Evolutionary conservation across 2,113 vertebrate species (phyloP).

Genomic region (Ceyx margarethae): DNA sequence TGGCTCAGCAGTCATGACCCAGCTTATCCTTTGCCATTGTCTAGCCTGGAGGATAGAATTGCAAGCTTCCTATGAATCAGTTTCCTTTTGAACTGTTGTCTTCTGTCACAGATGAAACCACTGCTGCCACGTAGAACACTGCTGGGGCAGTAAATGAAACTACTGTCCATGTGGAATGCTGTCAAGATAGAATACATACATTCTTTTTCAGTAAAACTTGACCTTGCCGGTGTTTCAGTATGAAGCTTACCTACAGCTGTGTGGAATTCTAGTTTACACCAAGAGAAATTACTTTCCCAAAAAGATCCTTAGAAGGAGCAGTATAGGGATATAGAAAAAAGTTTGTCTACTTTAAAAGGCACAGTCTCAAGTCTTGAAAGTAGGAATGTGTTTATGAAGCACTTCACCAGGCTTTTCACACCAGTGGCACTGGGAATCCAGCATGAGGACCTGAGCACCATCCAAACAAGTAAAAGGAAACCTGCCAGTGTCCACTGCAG

Average conservation of each 20-base stretch:
- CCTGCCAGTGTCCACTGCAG: background rate
- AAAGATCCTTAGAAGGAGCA: background rate
- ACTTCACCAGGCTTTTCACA: background rate
- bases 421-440: background rate
- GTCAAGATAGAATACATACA: background rate
- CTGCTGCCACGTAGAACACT: background rate
- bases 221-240: background rate
- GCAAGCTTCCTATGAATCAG: background rate
- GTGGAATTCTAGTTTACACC: background rate
- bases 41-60: background rate
- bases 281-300: background rate
- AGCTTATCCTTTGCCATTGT: background rate
- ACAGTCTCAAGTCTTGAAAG: background rate
- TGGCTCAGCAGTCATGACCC: background rate
- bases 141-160: background rate
- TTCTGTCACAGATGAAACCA: background rate
- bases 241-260: background rate
- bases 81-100: background rate
- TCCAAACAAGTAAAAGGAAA: background rate
- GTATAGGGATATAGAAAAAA: background rate
- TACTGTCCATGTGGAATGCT: background rate
- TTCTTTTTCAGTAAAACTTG: background rate
- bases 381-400: background rate
- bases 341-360: background rate
- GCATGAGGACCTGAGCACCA: background rate